Evolutionary conservation across 2,888 invertebrate genomes (phyloP), one percentile per base, ranked within the genome.

Genomic region (Meganola albula): DNA sequence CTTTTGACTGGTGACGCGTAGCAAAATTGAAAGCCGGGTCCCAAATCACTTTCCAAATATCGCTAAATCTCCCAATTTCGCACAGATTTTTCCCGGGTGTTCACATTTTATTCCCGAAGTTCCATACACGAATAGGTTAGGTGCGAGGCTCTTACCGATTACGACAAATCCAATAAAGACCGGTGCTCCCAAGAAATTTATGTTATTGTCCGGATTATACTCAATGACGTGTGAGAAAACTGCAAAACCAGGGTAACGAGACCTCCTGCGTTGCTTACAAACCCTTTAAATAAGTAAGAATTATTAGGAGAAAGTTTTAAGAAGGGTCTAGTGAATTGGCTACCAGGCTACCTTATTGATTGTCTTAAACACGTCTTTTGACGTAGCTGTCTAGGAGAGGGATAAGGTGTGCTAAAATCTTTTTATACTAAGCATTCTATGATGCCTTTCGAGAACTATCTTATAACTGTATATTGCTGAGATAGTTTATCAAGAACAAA

Each of bases 121-220:
- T 62, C 64, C 57, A 63, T 58, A 54, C 60, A 51, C 57, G 63
- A 62, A 62, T 66, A 63, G 63, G 66, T 65, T 71, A 67, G 64
- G 64, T 62, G 54, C 56, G 48, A 63, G 60, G 69, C 68, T 73
- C 73, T n/a, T 75, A 74, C 64, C 65, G 69, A 65, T 72, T 63
- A 68, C 73, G 76, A 69, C 74, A 72, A 78, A 79, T 77, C 72
- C 75, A 79, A 80, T 82, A 82, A 77, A 76, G 79, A 72, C 70
- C 61, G 69, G 60, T 71, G 73, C 70, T 69, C 71, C 64, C 57
- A 65, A 76, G 67, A 79, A 79, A 79, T 79, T 77, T 80, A 80
- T 80, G 78, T 78, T 79, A 80, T 78, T 80, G 78, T 77, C 77
- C 79, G 74, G 74, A 76, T 79, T 82, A 79, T 78, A 65, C 59